Percentiles rank a stretch among this genome's conserved stretches.
Evolutionary conservation across 2,797 vertebrate species (phyloP).

Genomic region (Clamator glandarius): DNA sequence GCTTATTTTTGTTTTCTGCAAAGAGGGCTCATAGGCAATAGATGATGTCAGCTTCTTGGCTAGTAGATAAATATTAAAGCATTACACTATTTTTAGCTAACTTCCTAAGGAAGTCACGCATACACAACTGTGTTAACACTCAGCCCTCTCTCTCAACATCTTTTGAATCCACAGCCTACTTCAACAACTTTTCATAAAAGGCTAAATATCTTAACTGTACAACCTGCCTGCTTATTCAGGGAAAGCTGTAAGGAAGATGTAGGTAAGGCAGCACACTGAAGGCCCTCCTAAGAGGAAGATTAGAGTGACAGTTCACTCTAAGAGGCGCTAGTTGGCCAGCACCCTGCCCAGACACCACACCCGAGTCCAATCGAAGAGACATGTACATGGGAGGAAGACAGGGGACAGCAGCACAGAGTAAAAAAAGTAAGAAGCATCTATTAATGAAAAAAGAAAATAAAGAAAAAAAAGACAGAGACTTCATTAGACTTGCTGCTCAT

Average conservation of each 20-base stretch:
- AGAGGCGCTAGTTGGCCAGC: background rate
- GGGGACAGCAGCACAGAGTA: background rate
- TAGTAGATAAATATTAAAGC: slow-evolving; percentile 6
- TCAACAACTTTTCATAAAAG: background rate
- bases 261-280: background rate
- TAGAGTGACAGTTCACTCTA: background rate
- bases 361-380: rapidly evolving
- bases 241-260: background rate
- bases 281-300: background rate
- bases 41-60: slow-evolving; percentile 33
- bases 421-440: background rate
- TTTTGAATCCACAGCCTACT: background rate
- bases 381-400: background rate
- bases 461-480: background rate
- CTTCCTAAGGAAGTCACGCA: slow-evolving; percentile 37
- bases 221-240: background rate
- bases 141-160: background rate
- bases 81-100: slow-evolving; percentile 26
- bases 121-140: background rate
- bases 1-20: background rate
- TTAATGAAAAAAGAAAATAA: background rate
- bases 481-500: background rate
- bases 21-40: background rate
- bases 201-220: background rate
- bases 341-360: background rate